Evolutionary conservation across 2,113 vertebrate genomes (phyloP).

Genomic region (Zapus hudsonius): DNA sequence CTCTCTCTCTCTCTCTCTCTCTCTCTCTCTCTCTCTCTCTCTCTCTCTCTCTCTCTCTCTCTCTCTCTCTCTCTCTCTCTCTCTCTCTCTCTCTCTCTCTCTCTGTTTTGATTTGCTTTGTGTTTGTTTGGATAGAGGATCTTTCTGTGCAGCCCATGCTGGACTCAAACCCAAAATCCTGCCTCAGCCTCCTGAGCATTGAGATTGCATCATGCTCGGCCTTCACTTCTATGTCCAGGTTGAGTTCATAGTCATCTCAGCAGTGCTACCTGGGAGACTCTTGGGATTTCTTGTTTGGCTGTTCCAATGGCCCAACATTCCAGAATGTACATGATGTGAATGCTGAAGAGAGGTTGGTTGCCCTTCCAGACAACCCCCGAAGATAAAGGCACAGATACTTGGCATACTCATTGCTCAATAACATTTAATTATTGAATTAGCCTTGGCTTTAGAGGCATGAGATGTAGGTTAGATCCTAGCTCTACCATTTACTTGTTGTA

Average conservation of each 20-base stretch:
- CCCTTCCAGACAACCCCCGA: slow-evolving; percentile 1
- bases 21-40: too few relatives aligned
- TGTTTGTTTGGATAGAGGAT: not conserved
- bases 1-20: too few relatives aligned
- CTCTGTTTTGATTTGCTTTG: not conserved
- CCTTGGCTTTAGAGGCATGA: not conserved
- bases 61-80: too few relatives aligned
- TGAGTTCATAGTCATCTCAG: not conserved
- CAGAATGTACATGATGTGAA: not conserved
- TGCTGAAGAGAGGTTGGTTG: not conserved
- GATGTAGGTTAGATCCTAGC: not conserved
- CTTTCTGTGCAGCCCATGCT: not conserved
- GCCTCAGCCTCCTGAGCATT: not conserved
- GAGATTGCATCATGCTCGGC: not conserved
- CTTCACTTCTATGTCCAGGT: not conserved
- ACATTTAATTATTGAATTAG: slow-evolving; percentile 47
- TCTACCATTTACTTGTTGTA: not conserved
- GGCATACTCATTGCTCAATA: not conserved
- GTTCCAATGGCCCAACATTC: not conserved
- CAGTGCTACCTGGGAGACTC: not conserved
- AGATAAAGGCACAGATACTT: not conserved
- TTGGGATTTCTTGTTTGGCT: not conserved
- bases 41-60: too few relatives aligned
- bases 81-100: too few relatives aligned
- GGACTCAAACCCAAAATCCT: not conserved